phyloP scores from a whole-genome alignment of 2,113 vertebrate species.

The Thymallus thymallus region DNA sequence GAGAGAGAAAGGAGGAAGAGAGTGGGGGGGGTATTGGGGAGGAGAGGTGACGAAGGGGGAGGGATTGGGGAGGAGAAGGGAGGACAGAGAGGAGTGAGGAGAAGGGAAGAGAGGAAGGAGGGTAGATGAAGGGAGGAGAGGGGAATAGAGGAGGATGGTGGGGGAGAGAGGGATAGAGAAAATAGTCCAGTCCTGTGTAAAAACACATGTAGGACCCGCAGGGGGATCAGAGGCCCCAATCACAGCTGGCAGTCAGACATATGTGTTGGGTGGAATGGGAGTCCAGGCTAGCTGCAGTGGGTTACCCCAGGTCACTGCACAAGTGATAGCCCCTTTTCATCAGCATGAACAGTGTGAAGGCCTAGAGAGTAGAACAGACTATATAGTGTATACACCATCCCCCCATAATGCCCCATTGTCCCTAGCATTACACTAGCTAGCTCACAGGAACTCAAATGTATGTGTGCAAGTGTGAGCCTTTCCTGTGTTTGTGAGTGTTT shows the following conservation, averaged over 20 bases:
- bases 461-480: not conserved
- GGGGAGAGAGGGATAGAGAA: not conserved
- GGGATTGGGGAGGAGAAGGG: not conserved
- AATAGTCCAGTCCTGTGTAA: slow-evolving; percentile 19
- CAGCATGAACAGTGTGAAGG: slow-evolving; percentile 28
- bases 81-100: not conserved
- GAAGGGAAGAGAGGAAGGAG: not conserved
- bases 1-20: not conserved
- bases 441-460: not conserved
- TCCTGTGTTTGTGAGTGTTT: slow-evolving; percentile 6
- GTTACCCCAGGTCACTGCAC: slow-evolving; percentile 59
- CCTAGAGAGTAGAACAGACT: slow-evolving; percentile 32
- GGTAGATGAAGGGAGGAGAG: not conserved
- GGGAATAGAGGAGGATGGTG: not conserved
- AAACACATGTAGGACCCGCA: slow-evolving; percentile 49
- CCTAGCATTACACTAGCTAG: not conserved
- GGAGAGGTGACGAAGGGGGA: not conserved
- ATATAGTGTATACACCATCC: slow-evolving; percentile 16
- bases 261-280: slow-evolving; percentile 39
- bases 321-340: slow-evolving; percentile 46
- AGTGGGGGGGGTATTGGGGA: not conserved
- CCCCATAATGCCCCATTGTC: slow-evolving; percentile 34
- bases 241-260: slow-evolving; percentile 56
- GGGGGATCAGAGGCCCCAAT: slow-evolving; percentile 48
- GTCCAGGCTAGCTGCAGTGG: slow-evolving; percentile 20